Percentiles rank a stretch among this genome's conserved stretches.
Evolutionary conservation across 2,888 invertebrate species (phyloP).

Genomic region (Perizoma flavofasciatum): DNA sequence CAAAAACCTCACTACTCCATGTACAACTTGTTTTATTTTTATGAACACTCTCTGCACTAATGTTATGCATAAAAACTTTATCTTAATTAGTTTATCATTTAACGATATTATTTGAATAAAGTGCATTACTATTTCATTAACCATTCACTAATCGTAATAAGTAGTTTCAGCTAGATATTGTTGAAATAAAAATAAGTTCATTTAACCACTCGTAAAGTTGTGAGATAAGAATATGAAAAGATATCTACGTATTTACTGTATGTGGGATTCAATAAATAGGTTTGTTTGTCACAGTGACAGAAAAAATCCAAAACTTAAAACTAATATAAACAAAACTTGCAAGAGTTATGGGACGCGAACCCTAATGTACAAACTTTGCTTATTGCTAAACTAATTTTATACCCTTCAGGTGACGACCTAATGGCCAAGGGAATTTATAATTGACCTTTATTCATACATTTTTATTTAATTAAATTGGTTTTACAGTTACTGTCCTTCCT

Average conservation of each 20-base stretch:
- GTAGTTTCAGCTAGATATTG: neutral
- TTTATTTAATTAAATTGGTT: neutral
- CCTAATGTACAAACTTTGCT: slow-evolving; percentile 28
- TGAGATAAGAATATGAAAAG: too few relatives aligned
- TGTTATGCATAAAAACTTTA: neutral
- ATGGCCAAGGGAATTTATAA: slow-evolving; percentile 10
- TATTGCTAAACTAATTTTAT: slow-evolving; percentile 30
- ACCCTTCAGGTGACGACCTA: slow-evolving; percentile 10
- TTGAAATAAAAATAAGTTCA: too few relatives aligned
- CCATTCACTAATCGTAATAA: neutral
- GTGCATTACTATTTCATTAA: neutral
- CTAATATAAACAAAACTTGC: slow-evolving; percentile 24
- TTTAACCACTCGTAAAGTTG: too few relatives aligned
- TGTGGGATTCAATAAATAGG: too few relatives aligned
- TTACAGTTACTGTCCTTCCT: too few relatives aligned
- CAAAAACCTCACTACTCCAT: neutral
- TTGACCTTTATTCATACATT: slow-evolving; percentile 3
- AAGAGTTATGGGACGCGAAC: slow-evolving; percentile 16
- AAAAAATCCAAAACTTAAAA: slow-evolving; percentile 18
- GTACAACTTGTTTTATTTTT: neutral
- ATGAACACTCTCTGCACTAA: neutral
- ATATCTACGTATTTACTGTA: too few relatives aligned
- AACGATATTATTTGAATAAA: neutral
- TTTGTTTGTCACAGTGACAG: slow-evolving; percentile 3
- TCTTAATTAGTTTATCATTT: neutral